A percentile compares a stretch with the other conserved stretches of the same genome.
Conservation (phyloP, 1,140 invertebrate genomes). For the Brachionus asplanchnoidis region DNA sequence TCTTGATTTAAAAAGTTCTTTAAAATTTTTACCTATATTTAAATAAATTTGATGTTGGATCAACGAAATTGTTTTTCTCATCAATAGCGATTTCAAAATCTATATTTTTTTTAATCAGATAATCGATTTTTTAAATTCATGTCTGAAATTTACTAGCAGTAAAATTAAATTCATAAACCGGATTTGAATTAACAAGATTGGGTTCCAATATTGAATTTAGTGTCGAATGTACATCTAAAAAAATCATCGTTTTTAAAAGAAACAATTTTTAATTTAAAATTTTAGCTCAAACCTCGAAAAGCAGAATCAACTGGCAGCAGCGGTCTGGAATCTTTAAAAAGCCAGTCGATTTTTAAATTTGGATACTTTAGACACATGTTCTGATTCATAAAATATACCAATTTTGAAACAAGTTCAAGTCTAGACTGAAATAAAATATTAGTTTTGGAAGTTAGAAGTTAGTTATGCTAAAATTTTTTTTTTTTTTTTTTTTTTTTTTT, state of each 20-base stretch:
- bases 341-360: conserved; percentile 1
- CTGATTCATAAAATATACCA: conserved; percentile 30
- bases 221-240: conserved; percentile 9
- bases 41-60: not conserved
- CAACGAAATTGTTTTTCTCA: conserved; percentile 5
- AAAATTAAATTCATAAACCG: conserved; percentile 29
- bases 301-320: not conserved
- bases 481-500: too few relatives aligned
- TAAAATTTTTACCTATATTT: conserved; percentile 28
- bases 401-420: conserved; percentile 21
- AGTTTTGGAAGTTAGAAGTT: too few relatives aligned
- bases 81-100: conserved; percentile 40
- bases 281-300: not conserved
- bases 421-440: not conserved
- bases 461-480: too few relatives aligned
- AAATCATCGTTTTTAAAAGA: not conserved
- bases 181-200: not conserved
- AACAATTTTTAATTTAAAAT: not conserved
- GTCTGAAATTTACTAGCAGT: conserved; percentile 2
- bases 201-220: conserved; percentile 16
- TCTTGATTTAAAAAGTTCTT: too few relatives aligned
- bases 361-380: not conserved
- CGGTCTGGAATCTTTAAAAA: conserved; percentile 10
- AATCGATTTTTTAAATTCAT: not conserved
- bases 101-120: not conserved